Conservation (phyloP, 2,113 vertebrate genomes). For the Rhombomys opimus region DNA sequence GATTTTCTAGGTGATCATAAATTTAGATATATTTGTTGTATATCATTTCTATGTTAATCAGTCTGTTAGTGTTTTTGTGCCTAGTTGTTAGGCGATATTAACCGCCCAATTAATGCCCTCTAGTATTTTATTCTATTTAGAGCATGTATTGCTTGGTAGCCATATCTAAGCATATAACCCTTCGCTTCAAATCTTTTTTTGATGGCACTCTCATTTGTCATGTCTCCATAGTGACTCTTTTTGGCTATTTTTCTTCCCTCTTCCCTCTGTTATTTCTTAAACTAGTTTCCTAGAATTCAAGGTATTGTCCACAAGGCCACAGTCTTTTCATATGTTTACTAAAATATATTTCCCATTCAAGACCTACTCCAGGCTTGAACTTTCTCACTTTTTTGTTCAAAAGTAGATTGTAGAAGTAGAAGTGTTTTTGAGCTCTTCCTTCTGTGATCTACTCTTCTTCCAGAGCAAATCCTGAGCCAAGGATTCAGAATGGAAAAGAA, state of each 20-base stretch:
- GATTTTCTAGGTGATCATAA: background rate
- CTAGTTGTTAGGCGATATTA: background rate
- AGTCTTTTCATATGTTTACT: background rate
- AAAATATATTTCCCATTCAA: background rate
- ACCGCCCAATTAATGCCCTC: background rate
- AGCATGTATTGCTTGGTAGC: background rate
- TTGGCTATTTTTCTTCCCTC: background rate
- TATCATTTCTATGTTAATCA: background rate
- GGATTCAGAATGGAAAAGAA: background rate
- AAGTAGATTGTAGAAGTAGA: background rate
- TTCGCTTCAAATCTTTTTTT: background rate
- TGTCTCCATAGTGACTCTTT: background rate
- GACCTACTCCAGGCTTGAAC: background rate
- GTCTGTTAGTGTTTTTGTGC: background rate
- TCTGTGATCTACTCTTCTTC: background rate
- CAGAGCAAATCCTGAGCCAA: background rate
- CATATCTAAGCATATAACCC: background rate
- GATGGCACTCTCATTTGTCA: background rate
- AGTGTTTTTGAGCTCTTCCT: background rate
- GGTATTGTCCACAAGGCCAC: background rate
- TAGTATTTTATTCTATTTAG: background rate
- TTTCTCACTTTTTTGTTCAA: background rate
- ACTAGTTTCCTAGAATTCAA: background rate
- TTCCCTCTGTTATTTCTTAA: background rate
- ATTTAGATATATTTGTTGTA: background rate